A percentile compares a stretch with the other conserved stretches of the same genome.
phyloP scores from a whole-genome alignment of 2,113 vertebrate species.

The Thalassarche chlororhynchos region DNA sequence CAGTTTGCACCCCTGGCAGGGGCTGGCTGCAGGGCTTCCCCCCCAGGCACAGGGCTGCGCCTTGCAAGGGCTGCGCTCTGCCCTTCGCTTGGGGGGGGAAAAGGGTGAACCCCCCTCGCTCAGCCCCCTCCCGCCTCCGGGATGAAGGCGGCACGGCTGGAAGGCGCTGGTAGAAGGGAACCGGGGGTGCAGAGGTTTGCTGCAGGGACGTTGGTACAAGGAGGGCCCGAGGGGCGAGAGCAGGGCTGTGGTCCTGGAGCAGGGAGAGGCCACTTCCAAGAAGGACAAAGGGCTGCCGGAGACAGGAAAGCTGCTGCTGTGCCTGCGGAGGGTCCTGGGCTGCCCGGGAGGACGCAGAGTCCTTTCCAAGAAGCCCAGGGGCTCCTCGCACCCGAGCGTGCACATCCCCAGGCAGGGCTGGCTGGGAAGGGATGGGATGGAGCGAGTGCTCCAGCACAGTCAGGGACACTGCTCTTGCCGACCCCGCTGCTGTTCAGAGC shows the following conservation, averaged over 20 bases:
- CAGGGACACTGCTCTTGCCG: neutral
- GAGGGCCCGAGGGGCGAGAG: neutral
- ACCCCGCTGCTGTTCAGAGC: neutral
- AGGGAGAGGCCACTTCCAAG: neutral
- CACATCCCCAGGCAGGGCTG: neutral
- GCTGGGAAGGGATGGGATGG: neutral
- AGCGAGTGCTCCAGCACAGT: neutral
- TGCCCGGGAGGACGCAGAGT: neutral
- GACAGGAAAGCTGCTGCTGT: neutral
- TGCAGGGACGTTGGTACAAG: accelerated
- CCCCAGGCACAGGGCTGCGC: neutral
- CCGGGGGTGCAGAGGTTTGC: accelerated
- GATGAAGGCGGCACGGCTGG: neutral
- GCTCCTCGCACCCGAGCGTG: accelerated
- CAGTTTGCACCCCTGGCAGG: accelerated
- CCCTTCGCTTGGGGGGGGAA: accelerated
- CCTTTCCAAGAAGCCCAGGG: too few species aligned
- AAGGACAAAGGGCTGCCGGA: accelerated
- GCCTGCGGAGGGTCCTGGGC: neutral
- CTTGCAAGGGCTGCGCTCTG: neutral
- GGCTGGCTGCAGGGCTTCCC: neutral
- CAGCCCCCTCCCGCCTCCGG: neutral
- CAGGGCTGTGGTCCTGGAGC: neutral
- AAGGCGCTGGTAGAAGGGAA: neutral
- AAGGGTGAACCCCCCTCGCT: accelerated